Conservation (phyloP, 2,797 vertebrate species). For the Salmo trutta region DNA sequence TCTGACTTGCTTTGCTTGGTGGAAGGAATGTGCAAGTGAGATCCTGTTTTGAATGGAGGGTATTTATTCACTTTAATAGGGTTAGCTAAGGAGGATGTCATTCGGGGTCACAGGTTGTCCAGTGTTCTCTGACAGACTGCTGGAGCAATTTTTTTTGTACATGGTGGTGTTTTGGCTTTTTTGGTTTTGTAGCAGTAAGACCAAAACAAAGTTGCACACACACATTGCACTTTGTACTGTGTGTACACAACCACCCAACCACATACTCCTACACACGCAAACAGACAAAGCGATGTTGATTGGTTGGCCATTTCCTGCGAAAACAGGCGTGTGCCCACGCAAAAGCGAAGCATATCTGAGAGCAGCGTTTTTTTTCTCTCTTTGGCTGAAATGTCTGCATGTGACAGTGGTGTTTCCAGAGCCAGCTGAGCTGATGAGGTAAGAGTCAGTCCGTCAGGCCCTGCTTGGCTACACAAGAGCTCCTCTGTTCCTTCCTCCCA, state of each 20-base stretch:
- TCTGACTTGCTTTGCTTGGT: background rate
- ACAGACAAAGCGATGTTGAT: slow-evolving; percentile 5
- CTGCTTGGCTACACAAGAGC: too few relatives aligned
- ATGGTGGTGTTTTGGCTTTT: too few relatives aligned
- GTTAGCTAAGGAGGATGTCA: background rate
- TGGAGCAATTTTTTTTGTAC: too few relatives aligned
- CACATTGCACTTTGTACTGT: too few relatives aligned
- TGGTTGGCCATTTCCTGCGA: slow-evolving; percentile 33
- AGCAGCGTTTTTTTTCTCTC: too few relatives aligned
- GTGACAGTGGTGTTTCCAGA: background rate
- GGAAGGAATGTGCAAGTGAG: background rate
- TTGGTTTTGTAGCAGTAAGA: too few relatives aligned
- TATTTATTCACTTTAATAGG: background rate
- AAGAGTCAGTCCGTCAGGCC: background rate
- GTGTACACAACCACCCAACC: too few relatives aligned
- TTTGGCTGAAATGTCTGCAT: background rate
- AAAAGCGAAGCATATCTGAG: background rate
- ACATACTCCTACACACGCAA: slow-evolving; percentile 1
- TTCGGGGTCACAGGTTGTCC: background rate
- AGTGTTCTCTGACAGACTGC: background rate
- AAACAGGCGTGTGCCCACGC: background rate
- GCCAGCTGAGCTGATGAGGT: background rate
- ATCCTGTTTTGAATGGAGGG: background rate
- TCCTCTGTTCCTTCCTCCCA: background rate
- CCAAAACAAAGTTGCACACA: too few relatives aligned